Percentiles rank a stretch among this genome's conserved stretches.
phyloP scores from a whole-genome alignment of 2,797 vertebrate species.

The Coccyzus lansbergi region DNA sequence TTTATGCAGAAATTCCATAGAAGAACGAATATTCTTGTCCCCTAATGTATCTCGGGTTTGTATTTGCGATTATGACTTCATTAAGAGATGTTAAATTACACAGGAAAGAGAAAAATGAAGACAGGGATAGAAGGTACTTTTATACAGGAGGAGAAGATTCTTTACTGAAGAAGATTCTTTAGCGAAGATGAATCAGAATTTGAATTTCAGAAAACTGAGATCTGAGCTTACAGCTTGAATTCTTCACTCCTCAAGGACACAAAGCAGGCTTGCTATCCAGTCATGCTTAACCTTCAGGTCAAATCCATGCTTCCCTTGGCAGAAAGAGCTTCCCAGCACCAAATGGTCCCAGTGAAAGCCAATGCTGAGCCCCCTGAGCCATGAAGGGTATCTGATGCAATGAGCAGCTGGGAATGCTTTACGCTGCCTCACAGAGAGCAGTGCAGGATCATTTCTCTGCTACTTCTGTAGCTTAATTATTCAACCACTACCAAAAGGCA shows the following conservation, averaged over 20 bases:
- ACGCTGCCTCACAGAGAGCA: background rate
- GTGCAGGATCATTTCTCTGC: background rate
- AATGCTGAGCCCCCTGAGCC: background rate
- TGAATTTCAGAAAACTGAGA: background rate
- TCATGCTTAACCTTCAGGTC: background rate
- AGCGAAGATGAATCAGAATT: background rate
- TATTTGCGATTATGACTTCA: background rate
- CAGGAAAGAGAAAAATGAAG: background rate
- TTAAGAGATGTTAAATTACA: slow-evolving; percentile 10
- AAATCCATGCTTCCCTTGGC: background rate
- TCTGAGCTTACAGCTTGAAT: background rate
- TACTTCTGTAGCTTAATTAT: background rate
- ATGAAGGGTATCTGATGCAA: background rate
- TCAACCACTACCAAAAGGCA: background rate
- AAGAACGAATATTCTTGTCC: background rate
- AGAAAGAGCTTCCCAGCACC: background rate
- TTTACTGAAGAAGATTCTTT: background rate
- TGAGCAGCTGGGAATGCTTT: background rate
- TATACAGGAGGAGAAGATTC: background rate
- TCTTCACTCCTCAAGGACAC: background rate
- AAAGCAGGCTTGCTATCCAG: fast-evolving
- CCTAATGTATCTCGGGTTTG: background rate
- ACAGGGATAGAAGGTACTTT: background rate
- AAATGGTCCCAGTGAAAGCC: background rate
- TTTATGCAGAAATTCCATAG: background rate